These are phyloP conservation scores for Ectropis crepuscularia DNA, from an alignment of 2,888 invertebrate species.

Conservation along the genomic window DNA sequence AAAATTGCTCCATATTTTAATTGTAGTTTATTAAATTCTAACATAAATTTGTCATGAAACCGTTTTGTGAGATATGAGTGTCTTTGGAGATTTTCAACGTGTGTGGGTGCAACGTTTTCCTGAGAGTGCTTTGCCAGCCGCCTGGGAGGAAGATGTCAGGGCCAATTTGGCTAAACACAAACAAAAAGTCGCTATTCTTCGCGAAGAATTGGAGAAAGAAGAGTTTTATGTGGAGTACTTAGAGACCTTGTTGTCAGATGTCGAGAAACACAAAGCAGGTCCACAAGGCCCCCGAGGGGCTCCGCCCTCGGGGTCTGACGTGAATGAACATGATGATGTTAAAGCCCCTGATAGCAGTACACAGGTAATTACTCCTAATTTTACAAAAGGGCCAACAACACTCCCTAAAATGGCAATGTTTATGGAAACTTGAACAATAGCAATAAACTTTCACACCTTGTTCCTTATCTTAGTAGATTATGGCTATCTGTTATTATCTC, in stretches of 20 bases:
- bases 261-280: constrained; percentile 91
- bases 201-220: constrained; percentile 95
- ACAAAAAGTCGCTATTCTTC: constrained; percentile 91
- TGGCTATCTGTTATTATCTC: constrained; percentile 38
- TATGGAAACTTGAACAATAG: constrained; percentile 27
- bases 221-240: constrained; percentile 96
- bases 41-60: constrained; percentile 82
- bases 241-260: constrained; percentile 93
- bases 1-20: constrained; percentile 45
- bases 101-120: constrained; percentile 97
- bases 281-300: constrained; percentile 77
- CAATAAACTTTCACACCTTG: constrained; percentile 26
- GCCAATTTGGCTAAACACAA: constrained; percentile 95
- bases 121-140: constrained; percentile 94
- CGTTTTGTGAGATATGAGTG: constrained; percentile 89
- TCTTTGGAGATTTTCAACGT: constrained; percentile 95
- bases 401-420: constrained; percentile 16
- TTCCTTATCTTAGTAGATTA: constrained; percentile 45
- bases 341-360: constrained; percentile 77
- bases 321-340: constrained; percentile 69
- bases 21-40: constrained; percentile 59
- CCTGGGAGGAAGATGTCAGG: constrained; percentile 97
- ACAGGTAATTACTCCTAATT: constrained; percentile 59
- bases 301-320: constrained; percentile 79
- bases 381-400: background rate